These are phyloP conservation scores for Venusia cambrica DNA, from an alignment of 2,888 invertebrate genomes.

Conservation along the genomic window DNA sequence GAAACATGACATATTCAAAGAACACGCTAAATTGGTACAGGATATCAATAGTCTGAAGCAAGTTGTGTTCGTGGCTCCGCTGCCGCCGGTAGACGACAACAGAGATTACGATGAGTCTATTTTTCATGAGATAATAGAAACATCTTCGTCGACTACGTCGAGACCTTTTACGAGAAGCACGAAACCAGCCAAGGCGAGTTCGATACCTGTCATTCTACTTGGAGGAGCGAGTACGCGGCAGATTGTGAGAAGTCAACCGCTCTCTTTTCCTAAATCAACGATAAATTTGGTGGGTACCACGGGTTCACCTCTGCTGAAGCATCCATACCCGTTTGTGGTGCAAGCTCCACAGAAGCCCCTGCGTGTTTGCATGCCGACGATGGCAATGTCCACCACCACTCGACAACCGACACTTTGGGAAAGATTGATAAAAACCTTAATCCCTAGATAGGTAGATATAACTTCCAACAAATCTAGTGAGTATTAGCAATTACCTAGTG, in stretches of 20 bases:
- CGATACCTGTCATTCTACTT: slow-evolving; percentile 56
- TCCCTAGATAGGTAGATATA: slow-evolving; percentile 50
- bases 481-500: slow-evolving; percentile 6
- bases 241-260: slow-evolving; percentile 48
- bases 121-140: slow-evolving; percentile 65
- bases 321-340: slow-evolving; percentile 67
- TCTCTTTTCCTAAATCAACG: slow-evolving; percentile 49
- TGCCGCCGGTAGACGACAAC: slow-evolving; percentile 54
- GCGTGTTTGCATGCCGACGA: slow-evolving; percentile 57
- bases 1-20: slow-evolving; percentile 58
- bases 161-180: slow-evolving; percentile 18
- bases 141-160: slow-evolving; percentile 43
- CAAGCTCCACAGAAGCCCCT: slow-evolving; percentile 42
- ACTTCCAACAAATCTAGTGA: not conserved
- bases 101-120: slow-evolving; percentile 69
- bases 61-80: slow-evolving; percentile 55
- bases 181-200: slow-evolving; percentile 39
- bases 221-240: slow-evolving; percentile 62
- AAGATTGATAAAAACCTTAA: slow-evolving; percentile 55
- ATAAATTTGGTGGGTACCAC: slow-evolving; percentile 64
- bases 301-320: slow-evolving; percentile 53
- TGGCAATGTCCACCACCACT: slow-evolving; percentile 42
- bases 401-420: slow-evolving; percentile 55
- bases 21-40: slow-evolving; percentile 71
- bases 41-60: slow-evolving; percentile 69